Conservation (phyloP, 2,888 invertebrate species). For the Mythimna loreyi region DNA sequence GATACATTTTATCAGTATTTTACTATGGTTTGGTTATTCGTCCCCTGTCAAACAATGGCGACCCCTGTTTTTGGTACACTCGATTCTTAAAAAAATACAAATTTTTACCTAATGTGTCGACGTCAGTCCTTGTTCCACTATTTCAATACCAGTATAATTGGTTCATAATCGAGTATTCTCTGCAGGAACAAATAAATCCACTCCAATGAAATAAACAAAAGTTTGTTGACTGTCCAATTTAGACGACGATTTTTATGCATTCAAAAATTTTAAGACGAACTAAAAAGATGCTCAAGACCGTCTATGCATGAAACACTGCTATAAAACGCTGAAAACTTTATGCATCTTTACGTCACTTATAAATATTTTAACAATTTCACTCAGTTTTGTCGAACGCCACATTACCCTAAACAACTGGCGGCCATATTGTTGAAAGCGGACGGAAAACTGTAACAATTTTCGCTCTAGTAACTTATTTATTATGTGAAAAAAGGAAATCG, state of each 20-base stretch:
- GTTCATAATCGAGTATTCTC: slow-evolving; percentile 87
- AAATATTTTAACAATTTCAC: slow-evolving; percentile 89
- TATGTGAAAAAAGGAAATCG: slow-evolving; percentile 12
- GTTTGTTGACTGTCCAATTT: slow-evolving; percentile 91
- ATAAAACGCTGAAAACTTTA: slow-evolving; percentile 88
- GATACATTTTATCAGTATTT: slow-evolving; percentile 64
- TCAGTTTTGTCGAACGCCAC: slow-evolving; percentile 90
- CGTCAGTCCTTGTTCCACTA: slow-evolving; percentile 87
- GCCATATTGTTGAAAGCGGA: slow-evolving; percentile 90
- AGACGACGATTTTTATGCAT: slow-evolving; percentile 84
- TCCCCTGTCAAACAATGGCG: slow-evolving; percentile 90
- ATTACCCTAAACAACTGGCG: slow-evolving; percentile 91
- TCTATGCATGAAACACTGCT: slow-evolving; percentile 88
- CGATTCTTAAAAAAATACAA: slow-evolving; percentile 72
- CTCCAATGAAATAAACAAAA: slow-evolving; percentile 90
- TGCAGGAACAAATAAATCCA: slow-evolving; percentile 84
- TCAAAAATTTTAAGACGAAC: slow-evolving; percentile 86
- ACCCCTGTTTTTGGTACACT: slow-evolving; percentile 81
- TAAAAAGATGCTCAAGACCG: slow-evolving; percentile 81
- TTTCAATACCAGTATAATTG: slow-evolving; percentile 84
- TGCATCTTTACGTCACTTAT: slow-evolving; percentile 87
- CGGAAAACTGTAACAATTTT: slow-evolving; percentile 81
- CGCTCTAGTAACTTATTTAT: slow-evolving; percentile 66
- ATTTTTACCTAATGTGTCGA: slow-evolving; percentile 88
- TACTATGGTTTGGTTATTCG: slow-evolving; percentile 66